Evolutionary conservation across 2,888 invertebrate species (phyloP), one percentile per base, ranked within the genome.

Genomic region (Slavum lentiscoides): DNA sequence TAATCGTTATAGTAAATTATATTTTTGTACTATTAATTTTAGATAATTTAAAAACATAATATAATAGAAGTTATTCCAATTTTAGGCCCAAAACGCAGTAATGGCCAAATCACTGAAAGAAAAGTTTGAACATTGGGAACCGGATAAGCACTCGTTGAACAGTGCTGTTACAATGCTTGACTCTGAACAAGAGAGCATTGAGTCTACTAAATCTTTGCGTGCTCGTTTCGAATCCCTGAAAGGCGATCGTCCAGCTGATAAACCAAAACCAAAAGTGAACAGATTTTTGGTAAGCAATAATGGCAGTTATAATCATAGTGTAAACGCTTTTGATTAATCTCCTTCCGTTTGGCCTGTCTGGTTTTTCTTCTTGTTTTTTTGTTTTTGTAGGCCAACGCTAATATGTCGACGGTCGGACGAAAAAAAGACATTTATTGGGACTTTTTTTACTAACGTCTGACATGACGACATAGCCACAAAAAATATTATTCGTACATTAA

Each of bases 41-140:
- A 49, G 67, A n/a, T 69, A 19, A 53, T 58, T 58, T 58, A 6
- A 70, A 70, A n/a, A n/a, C 11, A 43, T 37, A 13, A 58, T 7
- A 30, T 61, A 68, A 68, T 59, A n/a, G 15, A 19, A 58, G 43
- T 58, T 59, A 15, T 68, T 11, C 7, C 19, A 15, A 64, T 72
- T 82, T 62, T 59, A 83, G 83, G 75, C 82, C 23, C 83, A 82
- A 73, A 82, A 68, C 8, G 83, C 83, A 58, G 95, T 94, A 0
- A 91, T 94, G 84, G 95, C 96, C 30, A 94, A 92, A 86, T 92
- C 93, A 83, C 89, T 96, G 85, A 90, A 94, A 84, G 94, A 92
- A 83, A 94, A 95, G 86, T 96, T 96, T 88, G 96, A 96, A 87
- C 90, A 92, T 85, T 95, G 95, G 95, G 92, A 92, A 85, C 88